Evolutionary conservation across 2,888 invertebrate genomes (phyloP).

Genomic region (Dynastes maya): DNA sequence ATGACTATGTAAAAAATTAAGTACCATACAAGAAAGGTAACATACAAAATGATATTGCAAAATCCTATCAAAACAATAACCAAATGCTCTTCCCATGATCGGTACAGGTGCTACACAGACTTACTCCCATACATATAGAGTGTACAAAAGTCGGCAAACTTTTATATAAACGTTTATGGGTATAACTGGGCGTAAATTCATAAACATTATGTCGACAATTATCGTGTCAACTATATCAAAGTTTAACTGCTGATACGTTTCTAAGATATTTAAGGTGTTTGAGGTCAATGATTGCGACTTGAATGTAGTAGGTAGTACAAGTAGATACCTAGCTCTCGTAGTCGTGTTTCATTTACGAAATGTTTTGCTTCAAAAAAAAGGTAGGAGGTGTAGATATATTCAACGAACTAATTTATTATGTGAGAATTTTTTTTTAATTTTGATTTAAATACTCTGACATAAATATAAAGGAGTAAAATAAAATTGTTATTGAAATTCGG

Average conservation of each 20-base stretch:
- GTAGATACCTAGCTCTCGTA: background rate
- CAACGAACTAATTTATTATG: too few relatives aligned
- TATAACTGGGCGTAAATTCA: constrained; percentile 3
- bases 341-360: background rate
- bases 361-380: too few relatives aligned
- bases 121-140: background rate
- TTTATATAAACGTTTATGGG: constrained; percentile 7
- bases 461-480: too few relatives aligned
- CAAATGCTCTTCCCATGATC: background rate
- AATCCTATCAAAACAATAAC: background rate
- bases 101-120: background rate
- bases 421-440: too few relatives aligned
- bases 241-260: background rate
- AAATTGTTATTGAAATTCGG: too few relatives aligned
- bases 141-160: constrained; percentile 12
- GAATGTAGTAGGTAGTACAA: constrained; percentile 8
- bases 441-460: too few relatives aligned
- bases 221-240: constrained; percentile 4
- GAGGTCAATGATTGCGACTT: constrained; percentile 22
- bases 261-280: constrained; percentile 13
- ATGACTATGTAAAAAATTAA: too few relatives aligned
- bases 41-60: constrained; percentile 11
- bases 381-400: too few relatives aligned
- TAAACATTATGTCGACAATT: constrained; percentile 9
- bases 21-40: background rate